A percentile compares a stretch with the other conserved stretches of the same genome.
These are phyloP conservation scores for Perca fluviatilis DNA, from an alignment of 2,113 vertebrate genomes.

Conservation along the genomic window DNA sequence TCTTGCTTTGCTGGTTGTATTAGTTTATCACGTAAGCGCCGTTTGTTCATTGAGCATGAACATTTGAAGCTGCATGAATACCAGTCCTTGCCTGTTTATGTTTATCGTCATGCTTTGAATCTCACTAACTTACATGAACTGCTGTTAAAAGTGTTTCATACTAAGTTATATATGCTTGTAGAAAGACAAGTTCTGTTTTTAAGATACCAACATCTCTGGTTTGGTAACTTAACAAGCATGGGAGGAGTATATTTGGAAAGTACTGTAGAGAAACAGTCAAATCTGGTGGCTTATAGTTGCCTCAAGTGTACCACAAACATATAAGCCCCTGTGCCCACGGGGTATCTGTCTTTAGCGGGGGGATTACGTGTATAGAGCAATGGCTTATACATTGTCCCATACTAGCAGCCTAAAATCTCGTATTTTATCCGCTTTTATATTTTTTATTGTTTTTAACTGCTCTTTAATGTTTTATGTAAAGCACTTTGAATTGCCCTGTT, in stretches of 20 bases:
- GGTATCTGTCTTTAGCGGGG: slow-evolving; percentile 21
- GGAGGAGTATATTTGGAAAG: neutral
- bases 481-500: too few species aligned
- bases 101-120: neutral
- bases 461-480: too few species aligned
- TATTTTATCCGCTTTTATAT: too few species aligned
- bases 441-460: too few species aligned
- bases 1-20: neutral
- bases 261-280: neutral
- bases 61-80: neutral
- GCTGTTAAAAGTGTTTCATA: neutral
- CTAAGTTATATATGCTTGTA: neutral
- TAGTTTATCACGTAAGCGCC: neutral
- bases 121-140: neutral
- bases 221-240: slow-evolving; percentile 2
- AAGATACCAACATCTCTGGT: neutral
- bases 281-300: neutral
- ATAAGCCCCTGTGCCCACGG: neutral
- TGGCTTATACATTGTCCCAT: too few species aligned
- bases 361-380: too few species aligned
- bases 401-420: too few species aligned
- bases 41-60: neutral
- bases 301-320: slow-evolving; percentile 9
- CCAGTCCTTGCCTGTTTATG: neutral
- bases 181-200: neutral